These are phyloP conservation scores for Muscina levida DNA, from an alignment of 2,888 invertebrate species.

Conservation along the genomic window DNA sequence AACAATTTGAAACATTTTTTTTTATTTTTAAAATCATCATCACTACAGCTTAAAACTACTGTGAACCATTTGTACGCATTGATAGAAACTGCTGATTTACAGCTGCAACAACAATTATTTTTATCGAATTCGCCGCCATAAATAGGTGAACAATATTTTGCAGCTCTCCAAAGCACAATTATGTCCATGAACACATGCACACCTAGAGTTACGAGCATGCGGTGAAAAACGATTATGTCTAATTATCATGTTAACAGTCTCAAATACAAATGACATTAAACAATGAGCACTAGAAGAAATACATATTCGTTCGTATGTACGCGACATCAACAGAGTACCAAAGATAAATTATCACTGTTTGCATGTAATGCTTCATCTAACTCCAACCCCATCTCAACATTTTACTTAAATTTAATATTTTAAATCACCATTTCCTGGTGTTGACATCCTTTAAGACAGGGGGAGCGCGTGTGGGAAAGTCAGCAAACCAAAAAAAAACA, in stretches of 20 bases:
- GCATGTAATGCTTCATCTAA: neutral
- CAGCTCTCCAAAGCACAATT: neutral
- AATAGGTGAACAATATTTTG: constrained; percentile 39
- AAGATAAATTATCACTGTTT: neutral
- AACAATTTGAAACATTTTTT: too few relatives aligned
- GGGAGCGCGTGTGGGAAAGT: constrained; percentile 29
- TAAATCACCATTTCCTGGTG: neutral
- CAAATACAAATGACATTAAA: neutral
- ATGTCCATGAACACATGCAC: neutral
- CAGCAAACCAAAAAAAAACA: too few relatives aligned
- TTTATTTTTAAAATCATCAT: too few relatives aligned
- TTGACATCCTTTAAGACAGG: neutral
- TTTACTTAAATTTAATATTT: neutral
- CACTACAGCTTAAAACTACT: too few relatives aligned
- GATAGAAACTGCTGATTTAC: constrained; percentile 16
- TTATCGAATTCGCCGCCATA: too few relatives aligned
- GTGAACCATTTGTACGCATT: neutral
- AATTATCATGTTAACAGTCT: constrained; percentile 30
- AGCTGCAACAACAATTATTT: constrained; percentile 2
- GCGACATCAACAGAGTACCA: neutral
- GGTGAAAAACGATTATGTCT: neutral
- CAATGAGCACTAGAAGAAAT: too few relatives aligned
- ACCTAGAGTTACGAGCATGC: neutral
- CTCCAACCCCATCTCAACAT: neutral
- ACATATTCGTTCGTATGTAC: too few relatives aligned